Percentiles rank a stretch among this genome's conserved stretches.
phyloP scores from a whole-genome alignment of 1,140 invertebrate species.

The Probaryconus sp. region DNA sequence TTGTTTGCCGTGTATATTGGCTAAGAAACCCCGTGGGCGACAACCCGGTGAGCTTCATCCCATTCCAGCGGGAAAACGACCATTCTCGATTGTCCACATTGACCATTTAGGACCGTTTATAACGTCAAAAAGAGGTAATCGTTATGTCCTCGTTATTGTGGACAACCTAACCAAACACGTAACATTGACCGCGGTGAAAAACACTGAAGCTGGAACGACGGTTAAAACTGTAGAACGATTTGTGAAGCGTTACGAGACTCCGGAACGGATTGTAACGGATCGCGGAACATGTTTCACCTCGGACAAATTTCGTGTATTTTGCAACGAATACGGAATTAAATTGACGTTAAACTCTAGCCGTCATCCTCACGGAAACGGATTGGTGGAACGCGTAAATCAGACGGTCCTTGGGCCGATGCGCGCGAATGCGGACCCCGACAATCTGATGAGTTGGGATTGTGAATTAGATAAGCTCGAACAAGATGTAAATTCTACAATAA shows the following conservation, averaged over 20 bases:
- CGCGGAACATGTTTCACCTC: slow-evolving; percentile 9
- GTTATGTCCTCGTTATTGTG: neutral
- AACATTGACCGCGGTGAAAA: neutral
- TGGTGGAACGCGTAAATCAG: slow-evolving; percentile 43
- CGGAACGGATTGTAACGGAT: slow-evolving; percentile 15
- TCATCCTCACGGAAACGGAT: slow-evolving; percentile 50
- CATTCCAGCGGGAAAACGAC: slow-evolving; percentile 28
- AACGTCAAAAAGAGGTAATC: slow-evolving; percentile 9
- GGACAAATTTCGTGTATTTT: slow-evolving; percentile 5
- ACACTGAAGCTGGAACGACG: neutral
- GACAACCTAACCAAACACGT: slow-evolving; percentile 25
- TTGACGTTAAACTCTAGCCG: slow-evolving; percentile 57
- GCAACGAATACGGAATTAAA: slow-evolving; percentile 51
- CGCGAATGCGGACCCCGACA: neutral
- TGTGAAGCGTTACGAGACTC: neutral
- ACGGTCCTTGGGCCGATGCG: slow-evolving; percentile 20
- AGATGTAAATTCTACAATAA: too few species aligned
- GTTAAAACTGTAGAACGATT: neutral
- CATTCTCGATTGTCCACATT: slow-evolving; percentile 36
- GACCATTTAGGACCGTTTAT: slow-evolving; percentile 43
- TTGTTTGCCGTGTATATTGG: slow-evolving; percentile 34
- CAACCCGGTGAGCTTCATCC: slow-evolving; percentile 32
- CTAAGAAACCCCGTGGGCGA: slow-evolving; percentile 17
- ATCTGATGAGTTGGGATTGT: slow-evolving; percentile 14
- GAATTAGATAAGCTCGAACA: too few species aligned